Percentiles rank a stretch among this genome's conserved stretches.
Evolutionary conservation across 2,113 vertebrate species (phyloP).

Genomic region (crab-eating macaque (Macaca fascicularis)): DNA sequence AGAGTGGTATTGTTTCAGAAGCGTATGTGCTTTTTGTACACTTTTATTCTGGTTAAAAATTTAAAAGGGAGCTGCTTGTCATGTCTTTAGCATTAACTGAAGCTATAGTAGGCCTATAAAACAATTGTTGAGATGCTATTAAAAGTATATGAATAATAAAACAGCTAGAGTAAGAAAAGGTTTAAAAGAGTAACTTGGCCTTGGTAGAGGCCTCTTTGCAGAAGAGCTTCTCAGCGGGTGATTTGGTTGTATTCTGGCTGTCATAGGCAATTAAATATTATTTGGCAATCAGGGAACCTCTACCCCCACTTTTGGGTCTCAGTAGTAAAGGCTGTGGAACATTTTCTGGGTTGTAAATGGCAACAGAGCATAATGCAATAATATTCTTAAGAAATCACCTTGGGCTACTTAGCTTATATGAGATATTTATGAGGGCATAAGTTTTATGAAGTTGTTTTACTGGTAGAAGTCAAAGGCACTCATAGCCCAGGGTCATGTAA

Average conservation of each 20-base stretch:
- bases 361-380: background rate
- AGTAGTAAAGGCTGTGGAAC: background rate
- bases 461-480: conserved; percentile 31
- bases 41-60: conserved; percentile 71
- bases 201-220: background rate
- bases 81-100: conserved; percentile 64
- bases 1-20: background rate
- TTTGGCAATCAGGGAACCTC: background rate
- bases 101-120: conserved; percentile 42
- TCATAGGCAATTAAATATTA: conserved; percentile 17
- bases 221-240: background rate
- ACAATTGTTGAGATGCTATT: conserved; percentile 59
- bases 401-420: conserved; percentile 43
- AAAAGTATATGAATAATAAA: conserved; percentile 75
- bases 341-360: conserved; percentile 45
- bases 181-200: conserved; percentile 40
- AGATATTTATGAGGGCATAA: conserved; percentile 48
- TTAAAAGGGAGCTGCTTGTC: conserved; percentile 65
- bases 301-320: background rate
- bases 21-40: conserved; percentile 9
- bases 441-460: conserved; percentile 61
- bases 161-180: conserved; percentile 47
- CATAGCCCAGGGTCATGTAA: background rate
- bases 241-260: background rate
- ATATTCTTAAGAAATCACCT: conserved; percentile 45